phyloP scores from a whole-genome alignment of 2,113 vertebrate species.

The Phainopepla nitens region DNA sequence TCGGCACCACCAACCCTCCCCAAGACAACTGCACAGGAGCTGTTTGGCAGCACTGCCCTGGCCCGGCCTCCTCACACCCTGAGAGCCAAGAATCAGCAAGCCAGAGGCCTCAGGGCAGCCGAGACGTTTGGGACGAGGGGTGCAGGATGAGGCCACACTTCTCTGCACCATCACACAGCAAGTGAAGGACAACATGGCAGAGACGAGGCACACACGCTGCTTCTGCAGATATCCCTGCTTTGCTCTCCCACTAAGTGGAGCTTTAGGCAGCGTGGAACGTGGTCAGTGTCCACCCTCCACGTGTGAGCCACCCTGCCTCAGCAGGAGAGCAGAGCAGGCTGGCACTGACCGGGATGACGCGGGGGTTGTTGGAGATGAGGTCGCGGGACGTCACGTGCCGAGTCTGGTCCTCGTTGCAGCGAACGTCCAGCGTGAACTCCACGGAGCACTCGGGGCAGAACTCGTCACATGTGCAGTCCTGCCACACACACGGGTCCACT shows the following conservation, averaged over 20 bases:
- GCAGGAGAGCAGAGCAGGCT: accelerated
- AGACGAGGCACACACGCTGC: accelerated
- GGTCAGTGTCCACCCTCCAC: accelerated
- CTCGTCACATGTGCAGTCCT: slow-evolving; percentile 96
- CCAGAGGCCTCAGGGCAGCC: not conserved
- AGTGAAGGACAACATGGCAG: accelerated
- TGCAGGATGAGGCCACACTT: not conserved
- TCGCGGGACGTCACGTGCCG: slow-evolving; percentile 94
- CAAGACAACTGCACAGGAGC: not conserved
- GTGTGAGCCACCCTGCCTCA: accelerated
- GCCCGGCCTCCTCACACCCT: not conserved
- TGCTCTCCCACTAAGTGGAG: not conserved
- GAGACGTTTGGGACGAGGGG: not conserved
- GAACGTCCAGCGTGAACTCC: slow-evolving; percentile 91
- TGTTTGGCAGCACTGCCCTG: not conserved
- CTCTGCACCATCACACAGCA: not conserved
- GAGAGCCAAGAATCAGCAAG: not conserved
- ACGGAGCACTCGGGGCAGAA: slow-evolving; percentile 97
- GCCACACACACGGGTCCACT: not conserved
- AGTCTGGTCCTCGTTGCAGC: slow-evolving; percentile 95
- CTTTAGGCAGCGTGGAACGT: accelerated
- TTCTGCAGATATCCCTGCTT: not conserved
- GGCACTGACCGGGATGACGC: slow-evolving; percentile 89
- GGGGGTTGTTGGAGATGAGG: slow-evolving; percentile 92
- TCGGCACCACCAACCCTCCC: not conserved